Base-by-base conservation (phyloP, 2,113 vertebrate species). In the Ammospiza caudacuta region DNA sequence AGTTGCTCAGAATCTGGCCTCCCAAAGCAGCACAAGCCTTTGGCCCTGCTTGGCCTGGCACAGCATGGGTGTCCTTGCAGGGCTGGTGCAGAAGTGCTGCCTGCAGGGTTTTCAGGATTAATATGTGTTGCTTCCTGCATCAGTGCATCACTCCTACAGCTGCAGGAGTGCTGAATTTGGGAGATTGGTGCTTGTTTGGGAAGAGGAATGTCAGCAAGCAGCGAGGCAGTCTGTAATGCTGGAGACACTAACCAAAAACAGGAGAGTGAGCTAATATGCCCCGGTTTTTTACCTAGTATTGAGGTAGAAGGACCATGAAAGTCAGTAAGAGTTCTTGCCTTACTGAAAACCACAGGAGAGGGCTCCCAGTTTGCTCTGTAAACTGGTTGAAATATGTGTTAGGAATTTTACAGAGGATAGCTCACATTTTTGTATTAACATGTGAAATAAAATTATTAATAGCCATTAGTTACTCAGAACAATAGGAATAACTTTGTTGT, bases 401-500 rank as follows among this genome's bases (percentile, higher is more conserved):
- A 75, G 21, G 61, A 57, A 67, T 90, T 90, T 90, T 90, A 54
- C 52, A 67, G 67, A 67, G 63, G 47, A 8, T 69, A 61, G 52
- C 18, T 75, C 46, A 37, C 23, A 7, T 46, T 85, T 87, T 73
- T 77, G 35, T 7, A 3, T 90, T 82, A 73, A 43, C 12, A 2
- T 24, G 10, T 83, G 37, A 83, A 81, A 25, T 55, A 78, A 82
- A 95, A 66, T 84, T 1, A 63, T 89, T 54, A 58, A 78, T 89
- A 78, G 13, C 47, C 8, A 29, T 73, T 62, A 85, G 44, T 87
- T 17, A 13, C 55, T 89, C 63, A 39, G 63, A 68, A 33, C 43
- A 75, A 15, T 55, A 79, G 43, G 44, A 96, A 62, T 86, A 89
- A 68, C 44, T 82, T 68, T 76, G 35, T 86, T 81, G 57, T 75